Base-by-base conservation (phyloP, 2,113 vertebrate genomes). In the Lophura nycthemera region DNA sequence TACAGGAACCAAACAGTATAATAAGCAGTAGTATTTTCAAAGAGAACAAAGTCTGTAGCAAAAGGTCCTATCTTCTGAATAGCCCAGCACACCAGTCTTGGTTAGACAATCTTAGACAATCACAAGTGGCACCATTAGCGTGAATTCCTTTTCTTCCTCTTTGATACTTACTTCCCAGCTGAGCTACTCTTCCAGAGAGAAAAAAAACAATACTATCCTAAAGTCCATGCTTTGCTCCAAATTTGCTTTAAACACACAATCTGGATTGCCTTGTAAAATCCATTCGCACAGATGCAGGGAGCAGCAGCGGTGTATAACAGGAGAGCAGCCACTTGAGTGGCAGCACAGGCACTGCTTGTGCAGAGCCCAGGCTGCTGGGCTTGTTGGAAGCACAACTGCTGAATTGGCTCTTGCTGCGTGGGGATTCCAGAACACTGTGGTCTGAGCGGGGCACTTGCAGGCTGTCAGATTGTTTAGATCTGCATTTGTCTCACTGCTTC, bases 321-420 rank as follows among this genome's bases (percentile, higher is more conserved):
- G 34, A 70, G 19, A 65, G 29, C 45, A 9, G 27, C 42, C 4
- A 1, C 2, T 0, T 8, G 56, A 30, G 1, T 56, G 65, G 57
- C 86, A 90, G 83, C 57, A 79, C 63, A 50, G 45, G 11, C 8
- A 50, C 67, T 72, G 47, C 59, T 57, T 24, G 50, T 20, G 47
- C 56, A 50, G 61, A 63, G 66, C 10, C 7, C 42, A 60, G 6
- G 5, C n/a, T 56, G 66, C 88, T 40, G 65, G 64, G n/a, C 20
- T 66, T 9, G 0, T 18, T 13, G 57, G 38, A 75, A 79, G 3
- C 11, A 2, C 30, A 13, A 4, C 8, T 2, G 3, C 61, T 2
- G 0, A 56, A 48, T 8, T 76, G 48, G 29, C 32, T 77, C 11
- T 1, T 0, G 0, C 59, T n/a, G 34, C 1, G 0, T 40, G 83